Base-by-base conservation (phyloP, 1,140 invertebrate genomes). In the Aphidius gifuensis region DNA sequence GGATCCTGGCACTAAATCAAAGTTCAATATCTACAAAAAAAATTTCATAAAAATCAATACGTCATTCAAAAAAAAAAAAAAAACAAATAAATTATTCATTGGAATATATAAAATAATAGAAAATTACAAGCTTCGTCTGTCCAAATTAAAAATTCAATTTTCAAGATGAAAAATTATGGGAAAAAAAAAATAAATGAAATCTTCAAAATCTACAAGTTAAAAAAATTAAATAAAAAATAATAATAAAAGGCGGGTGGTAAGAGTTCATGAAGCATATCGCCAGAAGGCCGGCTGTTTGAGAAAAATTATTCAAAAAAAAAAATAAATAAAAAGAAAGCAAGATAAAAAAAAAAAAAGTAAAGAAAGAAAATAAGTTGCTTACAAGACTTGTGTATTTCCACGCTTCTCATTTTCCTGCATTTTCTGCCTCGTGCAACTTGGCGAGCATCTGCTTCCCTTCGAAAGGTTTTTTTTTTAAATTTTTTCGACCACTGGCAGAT, bases 401-500 rank as follows among this genome's bases (percentile, higher is more conserved):
- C 53, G 53, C 38, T 43, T 55, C 11, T 55, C 53, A 39, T 55
- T 55, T 55, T 55, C 53, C 53, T 40, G 53, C 39, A 55, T 55
- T 55, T 44, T 16, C 53, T 8, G 53, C 23, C 23, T 23, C 23
- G 23, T 23, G 23, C 23, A 23, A 23, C 23, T 23, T 23, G 11
- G 38, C 9, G 39, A 43, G 9, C 53, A 55, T 40, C 43, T 55
- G 53, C 9, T 7, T 23, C 23, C 23, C 23, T 23, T 23, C 23
- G 23, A 23, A 23, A 23, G 23, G 23, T 23, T 32, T 32, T 32
- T 32, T 32, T 32, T 32, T 32, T 32, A 1, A 32, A 38, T 39
- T 3, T 38, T 38, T 39, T 43, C 53, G n/a, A 55, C 53, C 53
- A 55, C 53, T 55, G 42, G 38, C 23, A 32, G 53, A 11, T 21